A percentile compares a stretch with the other conserved stretches of the same genome.
phyloP scores from a whole-genome alignment of 2,797 vertebrate genomes.

The Varecia variegata region DNA sequence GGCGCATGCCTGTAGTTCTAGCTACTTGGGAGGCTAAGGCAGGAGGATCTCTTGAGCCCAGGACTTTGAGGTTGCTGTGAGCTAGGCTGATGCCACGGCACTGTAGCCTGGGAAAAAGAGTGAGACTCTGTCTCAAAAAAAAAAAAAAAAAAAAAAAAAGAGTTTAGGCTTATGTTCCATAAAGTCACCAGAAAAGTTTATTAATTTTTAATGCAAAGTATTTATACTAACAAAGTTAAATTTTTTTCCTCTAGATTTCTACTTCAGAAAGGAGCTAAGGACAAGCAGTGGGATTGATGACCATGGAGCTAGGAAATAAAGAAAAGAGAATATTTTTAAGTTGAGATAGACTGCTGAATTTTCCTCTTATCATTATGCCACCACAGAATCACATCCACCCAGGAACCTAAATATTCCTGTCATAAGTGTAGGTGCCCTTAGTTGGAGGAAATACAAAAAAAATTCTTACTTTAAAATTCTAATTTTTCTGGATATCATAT shows the following conservation, averaged over 20 bases:
- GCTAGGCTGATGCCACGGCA: no score
- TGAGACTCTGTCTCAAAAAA: no score
- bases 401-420: not conserved
- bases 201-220: not conserved
- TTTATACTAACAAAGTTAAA: not conserved
- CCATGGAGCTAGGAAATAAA: not conserved
- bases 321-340: not conserved
- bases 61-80: no score
- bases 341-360: not conserved
- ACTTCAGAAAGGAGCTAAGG: not conserved
- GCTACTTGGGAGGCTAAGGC: no score
- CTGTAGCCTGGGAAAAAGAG: no score
- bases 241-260: not conserved
- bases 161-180: not conserved
- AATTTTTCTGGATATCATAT: not conserved
- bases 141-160: no score
- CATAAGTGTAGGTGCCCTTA: not conserved
- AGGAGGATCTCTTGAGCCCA: no score
- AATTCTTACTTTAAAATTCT: not conserved
- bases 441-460: not conserved
- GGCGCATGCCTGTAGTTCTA: no score
- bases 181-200: not conserved
- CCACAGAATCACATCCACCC: not conserved
- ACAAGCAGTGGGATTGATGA: not conserved
- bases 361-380: not conserved